phyloP scores from a whole-genome alignment of 2,797 vertebrate genomes.

The Hypotaenidia philippensis region DNA sequence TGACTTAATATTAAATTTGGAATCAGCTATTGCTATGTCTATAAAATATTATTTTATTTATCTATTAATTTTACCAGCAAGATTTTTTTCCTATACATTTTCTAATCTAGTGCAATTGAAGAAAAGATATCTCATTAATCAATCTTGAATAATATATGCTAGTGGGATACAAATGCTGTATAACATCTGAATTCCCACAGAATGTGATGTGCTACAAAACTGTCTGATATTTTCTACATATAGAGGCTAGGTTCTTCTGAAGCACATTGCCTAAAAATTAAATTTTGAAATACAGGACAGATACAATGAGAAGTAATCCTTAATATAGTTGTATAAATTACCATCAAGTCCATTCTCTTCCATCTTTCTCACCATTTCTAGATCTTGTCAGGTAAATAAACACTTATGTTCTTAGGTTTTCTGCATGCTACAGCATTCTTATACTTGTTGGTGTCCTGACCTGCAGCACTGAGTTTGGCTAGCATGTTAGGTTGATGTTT shows the following conservation, averaged over 20 bases:
- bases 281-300: neutral
- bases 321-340: neutral
- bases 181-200: neutral
- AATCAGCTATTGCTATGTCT: neutral
- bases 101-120: neutral
- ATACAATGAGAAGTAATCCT: neutral
- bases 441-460: neutral
- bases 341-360: neutral
- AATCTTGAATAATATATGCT: neutral
- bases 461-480: neutral
- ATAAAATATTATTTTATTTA: neutral
- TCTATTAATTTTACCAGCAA: neutral
- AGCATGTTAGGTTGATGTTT: neutral
- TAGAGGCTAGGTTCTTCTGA: neutral
- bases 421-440: neutral
- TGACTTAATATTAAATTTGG: neutral
- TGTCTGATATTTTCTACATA: neutral
- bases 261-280: neutral
- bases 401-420: neutral
- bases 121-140: neutral
- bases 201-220: neutral
- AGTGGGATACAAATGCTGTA: neutral
- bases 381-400: neutral
- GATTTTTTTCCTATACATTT: neutral
- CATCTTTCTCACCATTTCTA: neutral